phyloP scores from a whole-genome alignment of 2,113 vertebrate genomes.

The Meleagris gallopavo region DNA sequence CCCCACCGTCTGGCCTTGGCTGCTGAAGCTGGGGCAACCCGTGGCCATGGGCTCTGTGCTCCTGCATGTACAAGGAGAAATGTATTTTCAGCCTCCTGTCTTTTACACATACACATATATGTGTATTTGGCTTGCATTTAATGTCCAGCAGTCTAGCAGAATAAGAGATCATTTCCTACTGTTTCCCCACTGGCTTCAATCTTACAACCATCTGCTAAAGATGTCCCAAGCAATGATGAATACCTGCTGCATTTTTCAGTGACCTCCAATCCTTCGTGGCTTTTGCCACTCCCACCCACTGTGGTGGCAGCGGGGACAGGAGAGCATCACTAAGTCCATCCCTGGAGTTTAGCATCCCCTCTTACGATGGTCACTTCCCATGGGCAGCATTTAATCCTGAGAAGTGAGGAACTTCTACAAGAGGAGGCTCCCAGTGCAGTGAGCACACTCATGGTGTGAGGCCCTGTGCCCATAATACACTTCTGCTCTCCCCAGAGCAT shows the following conservation, averaged over 20 bases:
- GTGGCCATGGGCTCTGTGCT: background rate
- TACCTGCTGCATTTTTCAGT: background rate
- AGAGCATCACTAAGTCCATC: background rate
- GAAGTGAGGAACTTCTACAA: background rate
- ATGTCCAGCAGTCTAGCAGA: background rate
- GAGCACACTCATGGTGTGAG: background rate
- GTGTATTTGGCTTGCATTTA: background rate
- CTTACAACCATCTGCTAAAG: background rate
- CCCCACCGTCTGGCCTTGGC: slow-evolving; percentile 36
- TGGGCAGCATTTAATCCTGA: background rate
- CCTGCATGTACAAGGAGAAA: background rate
- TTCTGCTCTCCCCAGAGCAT: background rate
- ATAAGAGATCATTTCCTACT: background rate
- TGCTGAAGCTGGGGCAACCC: background rate
- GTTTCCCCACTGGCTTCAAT: background rate
- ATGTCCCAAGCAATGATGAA: background rate
- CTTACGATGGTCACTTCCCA: background rate
- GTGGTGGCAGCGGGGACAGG: background rate
- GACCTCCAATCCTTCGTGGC: background rate
- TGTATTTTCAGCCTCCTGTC: fast-evolving
- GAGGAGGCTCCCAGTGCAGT: background rate
- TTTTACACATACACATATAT: too few species aligned
- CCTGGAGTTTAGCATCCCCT: background rate
- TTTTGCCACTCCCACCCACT: background rate
- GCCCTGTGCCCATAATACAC: background rate